Base-by-base conservation (phyloP, 2,113 vertebrate species). In the Herpailurus yagouaroundi region DNA sequence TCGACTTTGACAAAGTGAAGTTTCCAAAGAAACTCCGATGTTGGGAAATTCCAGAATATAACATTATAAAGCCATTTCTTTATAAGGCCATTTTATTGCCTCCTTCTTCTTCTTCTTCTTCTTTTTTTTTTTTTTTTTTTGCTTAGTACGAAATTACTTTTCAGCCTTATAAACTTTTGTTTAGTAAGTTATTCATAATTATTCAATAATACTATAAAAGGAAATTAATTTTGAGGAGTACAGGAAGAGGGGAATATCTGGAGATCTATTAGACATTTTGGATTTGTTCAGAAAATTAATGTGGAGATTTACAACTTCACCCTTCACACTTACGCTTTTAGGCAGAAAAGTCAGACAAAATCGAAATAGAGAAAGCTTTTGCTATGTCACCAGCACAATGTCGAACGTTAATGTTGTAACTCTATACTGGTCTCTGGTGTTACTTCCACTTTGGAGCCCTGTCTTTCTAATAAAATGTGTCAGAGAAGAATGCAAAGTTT, bases 341-440 rank as follows among this genome's bases (percentile, higher is more conserved):
- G 81, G 76, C 92, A 97, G 97, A 97, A 91, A 98, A 96, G 97
- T 97, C 92, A 97, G 97, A 97, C 97, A 98, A 86, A 97, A 85
- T 82, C 1, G n/a, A 93, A 91, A 86, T 86, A 66, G 93, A 95
- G 89, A 95, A 91, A 87, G 89, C 74, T 87, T 66, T 87, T 66
- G 36, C 66, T 87, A 2, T 94, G 52, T 95, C 76, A 66, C 92
- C 66, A 50, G 92, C 12, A 33, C 64, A 18, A 64, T 55, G 96
- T 29, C 86, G 76, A 83, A 83, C 68, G 66, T 95, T 77, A 94
- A 82, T 68, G 57, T 31, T 91, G 98, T 97, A 98, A 98, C 71
- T 95, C 95, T 97, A 97, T 33, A 55, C 71, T 13, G 60, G 36
- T 60, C 74, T 33, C 71, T 66, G 90, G 80, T 95, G 95, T 97